A percentile compares a stretch with the other conserved stretches of the same genome.
Evolutionary conservation across 2,113 vertebrate species (phyloP).

Genomic region (Globicephala melas): DNA sequence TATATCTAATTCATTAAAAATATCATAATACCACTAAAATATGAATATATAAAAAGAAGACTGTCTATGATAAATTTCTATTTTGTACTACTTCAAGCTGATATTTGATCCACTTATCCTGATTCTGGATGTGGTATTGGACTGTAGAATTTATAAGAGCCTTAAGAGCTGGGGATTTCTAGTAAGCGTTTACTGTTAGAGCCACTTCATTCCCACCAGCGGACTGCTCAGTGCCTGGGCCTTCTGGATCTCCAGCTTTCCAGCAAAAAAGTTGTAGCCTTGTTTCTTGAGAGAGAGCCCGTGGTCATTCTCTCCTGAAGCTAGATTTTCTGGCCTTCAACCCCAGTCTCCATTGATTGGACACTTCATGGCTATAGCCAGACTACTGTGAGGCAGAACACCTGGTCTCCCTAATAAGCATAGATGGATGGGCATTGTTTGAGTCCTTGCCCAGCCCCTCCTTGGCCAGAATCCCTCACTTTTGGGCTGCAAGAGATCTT

Average conservation of each 20-base stretch:
- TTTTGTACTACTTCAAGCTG: constrained; percentile 4
- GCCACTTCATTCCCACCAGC: neutral
- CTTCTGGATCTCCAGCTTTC: neutral
- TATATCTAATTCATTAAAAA: constrained; percentile 34
- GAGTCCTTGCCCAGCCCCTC: neutral
- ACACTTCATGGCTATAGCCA: neutral
- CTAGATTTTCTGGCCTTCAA: neutral
- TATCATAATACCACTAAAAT: constrained; percentile 8
- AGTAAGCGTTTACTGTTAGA: neutral
- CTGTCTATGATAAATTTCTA: neutral
- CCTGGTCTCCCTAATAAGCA: neutral
- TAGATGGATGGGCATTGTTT: neutral
- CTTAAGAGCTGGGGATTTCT: neutral
- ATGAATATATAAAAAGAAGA: constrained; percentile 20
- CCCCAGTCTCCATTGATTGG: neutral
- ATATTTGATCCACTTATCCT: neutral
- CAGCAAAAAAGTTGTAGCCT: neutral
- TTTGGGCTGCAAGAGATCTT: neutral
- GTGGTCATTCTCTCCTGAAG: neutral
- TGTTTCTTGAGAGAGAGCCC: neutral
- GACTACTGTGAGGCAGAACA: neutral
- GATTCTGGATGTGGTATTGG: neutral
- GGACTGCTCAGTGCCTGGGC: neutral
- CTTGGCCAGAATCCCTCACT: neutral
- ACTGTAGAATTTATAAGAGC: neutral